phyloP scores from a whole-genome alignment of 1,140 invertebrate species.

The Theocolax elegans region DNA sequence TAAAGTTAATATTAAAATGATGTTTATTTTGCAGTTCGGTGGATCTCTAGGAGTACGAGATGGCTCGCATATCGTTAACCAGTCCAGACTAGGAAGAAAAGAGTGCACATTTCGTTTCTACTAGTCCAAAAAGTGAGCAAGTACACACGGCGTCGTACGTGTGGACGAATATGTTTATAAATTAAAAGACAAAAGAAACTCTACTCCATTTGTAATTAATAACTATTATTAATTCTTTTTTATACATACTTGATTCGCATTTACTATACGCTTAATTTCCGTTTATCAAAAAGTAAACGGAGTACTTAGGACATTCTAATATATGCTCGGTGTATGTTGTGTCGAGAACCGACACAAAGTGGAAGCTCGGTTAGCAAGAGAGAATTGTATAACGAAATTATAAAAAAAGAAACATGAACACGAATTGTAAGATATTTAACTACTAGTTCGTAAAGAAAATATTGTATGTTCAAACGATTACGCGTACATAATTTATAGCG shows the following conservation, averaged over 20 bases:
- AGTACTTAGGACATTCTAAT: not conserved
- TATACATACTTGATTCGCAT: not conserved
- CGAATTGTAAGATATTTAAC: constrained; percentile 10
- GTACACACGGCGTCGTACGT: constrained; percentile 37
- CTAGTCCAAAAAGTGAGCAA: constrained; percentile 53
- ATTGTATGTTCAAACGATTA: not conserved
- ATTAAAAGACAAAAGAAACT: not conserved
- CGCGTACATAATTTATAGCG: constrained; percentile 11
- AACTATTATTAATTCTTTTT: constrained; percentile 33
- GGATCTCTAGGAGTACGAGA: constrained; percentile 59
- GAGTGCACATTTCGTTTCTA: constrained; percentile 53
- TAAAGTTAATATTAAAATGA: not conserved
- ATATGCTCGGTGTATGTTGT: not conserved
- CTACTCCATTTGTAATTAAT: constrained; percentile 6
- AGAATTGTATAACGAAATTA: not conserved
- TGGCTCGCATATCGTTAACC: constrained; percentile 59
- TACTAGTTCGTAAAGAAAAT: constrained; percentile 5
- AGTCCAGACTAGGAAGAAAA: constrained; percentile 49
- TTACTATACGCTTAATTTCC: not conserved
- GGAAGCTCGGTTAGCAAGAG: constrained; percentile 17
- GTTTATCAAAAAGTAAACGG: not conserved
- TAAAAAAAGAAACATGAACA: constrained; percentile 4
- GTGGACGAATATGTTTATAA: too few species aligned
- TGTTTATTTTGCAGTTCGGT: constrained; percentile 49
- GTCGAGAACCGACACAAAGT: constrained; percentile 3